phyloP scores from a whole-genome alignment of 2,888 invertebrate genomes.

The Pelosia muscerda region DNA sequence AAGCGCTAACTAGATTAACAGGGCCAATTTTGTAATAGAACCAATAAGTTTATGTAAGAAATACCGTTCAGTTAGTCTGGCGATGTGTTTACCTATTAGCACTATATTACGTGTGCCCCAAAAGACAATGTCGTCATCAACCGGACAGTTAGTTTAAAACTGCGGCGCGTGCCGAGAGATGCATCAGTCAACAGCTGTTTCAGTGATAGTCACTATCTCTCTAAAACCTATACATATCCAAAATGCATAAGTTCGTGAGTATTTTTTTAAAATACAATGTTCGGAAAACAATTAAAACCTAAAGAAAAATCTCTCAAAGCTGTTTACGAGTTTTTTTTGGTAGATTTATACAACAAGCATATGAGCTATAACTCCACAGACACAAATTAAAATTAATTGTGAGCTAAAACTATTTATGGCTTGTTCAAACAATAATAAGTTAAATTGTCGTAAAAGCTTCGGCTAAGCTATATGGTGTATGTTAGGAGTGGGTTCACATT shows the following conservation, averaged over 20 bases:
- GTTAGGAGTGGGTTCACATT: background rate
- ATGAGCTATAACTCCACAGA: no score
- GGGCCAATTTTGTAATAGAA: slow-evolving; percentile 53
- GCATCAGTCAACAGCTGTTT: slow-evolving; percentile 43
- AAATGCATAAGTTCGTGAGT: slow-evolving; percentile 56
- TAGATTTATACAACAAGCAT: no score
- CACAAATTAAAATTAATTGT: no score
- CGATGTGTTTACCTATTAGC: slow-evolving; percentile 74
- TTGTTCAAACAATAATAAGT: no score
- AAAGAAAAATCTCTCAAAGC: no score
- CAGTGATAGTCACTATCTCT: slow-evolving; percentile 31
- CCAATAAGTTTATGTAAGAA: slow-evolving; percentile 57
- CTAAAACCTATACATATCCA: slow-evolving; percentile 28
- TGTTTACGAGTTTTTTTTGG: no score
- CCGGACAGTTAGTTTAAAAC: slow-evolving; percentile 35
- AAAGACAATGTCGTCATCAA: slow-evolving; percentile 55
- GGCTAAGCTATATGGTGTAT: background rate
- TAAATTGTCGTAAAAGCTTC: no score
- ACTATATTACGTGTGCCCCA: slow-evolving; percentile 65
- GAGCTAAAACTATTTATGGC: no score
- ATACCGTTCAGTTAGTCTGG: slow-evolving; percentile 59
- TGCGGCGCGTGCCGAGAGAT: slow-evolving; percentile 11
- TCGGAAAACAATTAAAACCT: background rate
- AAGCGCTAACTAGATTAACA: slow-evolving; percentile 40
- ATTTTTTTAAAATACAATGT: slow-evolving; percentile 1